These are phyloP conservation scores for Shinisaurus crocodilurus DNA, from an alignment of 2,113 vertebrate genomes.

Conservation along the genomic window DNA sequence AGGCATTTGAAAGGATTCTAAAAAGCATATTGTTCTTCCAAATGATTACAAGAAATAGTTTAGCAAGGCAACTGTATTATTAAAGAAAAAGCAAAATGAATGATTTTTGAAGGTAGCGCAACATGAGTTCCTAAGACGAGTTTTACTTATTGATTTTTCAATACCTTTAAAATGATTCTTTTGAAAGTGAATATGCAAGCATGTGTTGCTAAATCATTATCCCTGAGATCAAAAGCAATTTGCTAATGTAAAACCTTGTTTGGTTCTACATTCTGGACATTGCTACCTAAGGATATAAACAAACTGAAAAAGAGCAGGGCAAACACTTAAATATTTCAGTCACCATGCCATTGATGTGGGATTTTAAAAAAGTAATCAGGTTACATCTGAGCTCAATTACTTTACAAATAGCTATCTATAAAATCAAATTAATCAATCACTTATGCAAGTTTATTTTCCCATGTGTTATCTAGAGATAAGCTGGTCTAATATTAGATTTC, in stretches of 20 bases:
- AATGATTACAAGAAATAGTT: slow-evolving; percentile 66
- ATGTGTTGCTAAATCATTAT: slow-evolving; percentile 60
- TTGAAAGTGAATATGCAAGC: slow-evolving; percentile 51
- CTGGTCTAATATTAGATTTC: slow-evolving; percentile 79
- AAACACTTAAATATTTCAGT: slow-evolving; percentile 75
- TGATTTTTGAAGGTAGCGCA: slow-evolving; percentile 30
- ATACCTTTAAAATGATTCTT: slow-evolving; percentile 50
- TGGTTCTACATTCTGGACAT: slow-evolving; percentile 29
- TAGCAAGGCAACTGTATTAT: slow-evolving; percentile 52
- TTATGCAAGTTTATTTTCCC: slow-evolving; percentile 80
- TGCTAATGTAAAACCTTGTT: slow-evolving; percentile 39
- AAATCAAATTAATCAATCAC: slow-evolving; percentile 77
- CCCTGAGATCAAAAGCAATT: slow-evolving; percentile 52
- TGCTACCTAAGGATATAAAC: slow-evolving; percentile 76
- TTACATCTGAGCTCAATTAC: slow-evolving; percentile 83
- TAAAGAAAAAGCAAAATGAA: slow-evolving; percentile 59
- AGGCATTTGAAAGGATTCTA: slow-evolving; percentile 46
- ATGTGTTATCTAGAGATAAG: slow-evolving; percentile 86
- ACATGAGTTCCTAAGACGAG: slow-evolving; percentile 34
- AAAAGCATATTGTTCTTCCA: slow-evolving; percentile 69
- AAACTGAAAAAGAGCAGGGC: slow-evolving; percentile 59
- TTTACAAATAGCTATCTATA: slow-evolving; percentile 83
- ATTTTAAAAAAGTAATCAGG: slow-evolving; percentile 80
- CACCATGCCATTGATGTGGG: slow-evolving; percentile 74
- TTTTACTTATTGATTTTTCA: slow-evolving; percentile 44